Percentiles rank a stretch among this genome's conserved stretches.
Conservation (phyloP, 2,888 invertebrate species). For the Aphelenchoides bicaudatus region DNA sequence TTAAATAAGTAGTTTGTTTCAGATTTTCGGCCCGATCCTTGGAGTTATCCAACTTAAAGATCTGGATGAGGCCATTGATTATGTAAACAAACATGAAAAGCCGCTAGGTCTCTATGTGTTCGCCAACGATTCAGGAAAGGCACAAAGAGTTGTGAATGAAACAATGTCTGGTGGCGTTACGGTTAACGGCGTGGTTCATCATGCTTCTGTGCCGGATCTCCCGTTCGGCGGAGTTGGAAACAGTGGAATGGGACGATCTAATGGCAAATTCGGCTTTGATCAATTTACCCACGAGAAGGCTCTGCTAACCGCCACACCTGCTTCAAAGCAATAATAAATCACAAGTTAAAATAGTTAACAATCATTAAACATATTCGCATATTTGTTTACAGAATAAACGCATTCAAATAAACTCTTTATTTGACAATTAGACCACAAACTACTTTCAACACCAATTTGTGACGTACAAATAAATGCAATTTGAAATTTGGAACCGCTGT, state of each 20-base stretch:
- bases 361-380: too few species aligned
- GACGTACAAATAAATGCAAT: too few species aligned
- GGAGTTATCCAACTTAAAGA: conserved; percentile 79
- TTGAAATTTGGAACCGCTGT: too few species aligned
- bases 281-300: conserved; percentile 84
- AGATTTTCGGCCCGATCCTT: conserved; percentile 88
- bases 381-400: too few species aligned
- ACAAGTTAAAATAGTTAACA: too few species aligned
- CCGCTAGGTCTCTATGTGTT: conserved; percentile 85
- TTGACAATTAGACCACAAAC: too few species aligned
- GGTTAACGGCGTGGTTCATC: conserved; percentile 65
- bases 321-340: not conserved
- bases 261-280: conserved; percentile 77
- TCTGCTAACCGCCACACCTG: conserved; percentile 58
- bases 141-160: conserved; percentile 17
- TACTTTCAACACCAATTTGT: too few species aligned
- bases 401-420: too few species aligned
- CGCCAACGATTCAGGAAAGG: conserved; percentile 62
- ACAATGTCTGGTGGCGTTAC: conserved; percentile 26
- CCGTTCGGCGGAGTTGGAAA: conserved; percentile 93
- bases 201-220: conserved; percentile 64
- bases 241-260: conserved; percentile 86
- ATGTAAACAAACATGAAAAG: conserved; percentile 77
- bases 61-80: conserved; percentile 81
- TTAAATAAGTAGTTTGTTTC: not conserved